These are phyloP conservation scores for Cettia cetti DNA, from an alignment of 2,113 vertebrate genomes.

Conservation along the genomic window DNA sequence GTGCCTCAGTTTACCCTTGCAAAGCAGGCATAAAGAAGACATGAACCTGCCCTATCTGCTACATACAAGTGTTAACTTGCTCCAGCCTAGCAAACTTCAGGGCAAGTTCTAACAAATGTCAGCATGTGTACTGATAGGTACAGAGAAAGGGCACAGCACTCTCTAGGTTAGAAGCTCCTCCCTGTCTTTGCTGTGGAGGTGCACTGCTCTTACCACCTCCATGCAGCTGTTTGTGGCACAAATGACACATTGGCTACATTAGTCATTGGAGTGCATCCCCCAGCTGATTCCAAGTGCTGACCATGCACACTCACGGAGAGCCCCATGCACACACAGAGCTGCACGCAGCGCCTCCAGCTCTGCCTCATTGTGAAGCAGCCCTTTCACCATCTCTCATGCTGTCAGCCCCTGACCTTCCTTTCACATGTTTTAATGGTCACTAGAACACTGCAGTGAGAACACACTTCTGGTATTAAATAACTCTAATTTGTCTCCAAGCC, in stretches of 20 bases:
- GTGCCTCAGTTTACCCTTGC: constrained; percentile 48
- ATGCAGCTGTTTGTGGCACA: background rate
- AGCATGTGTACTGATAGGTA: background rate
- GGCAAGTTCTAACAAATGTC: constrained; percentile 26
- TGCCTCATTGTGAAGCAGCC: background rate
- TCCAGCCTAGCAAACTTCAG: background rate
- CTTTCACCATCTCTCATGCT: background rate
- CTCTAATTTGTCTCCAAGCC: constrained; percentile 19
- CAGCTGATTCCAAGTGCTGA: background rate
- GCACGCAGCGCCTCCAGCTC: background rate
- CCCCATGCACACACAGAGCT: background rate
- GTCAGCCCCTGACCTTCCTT: constrained; percentile 29
- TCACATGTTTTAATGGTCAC: constrained; percentile 17
- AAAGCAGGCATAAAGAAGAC: background rate
- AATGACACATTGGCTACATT: background rate
- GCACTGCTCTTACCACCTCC: background rate
- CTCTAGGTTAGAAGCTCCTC: background rate
- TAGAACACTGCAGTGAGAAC: background rate
- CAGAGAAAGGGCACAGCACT: background rate
- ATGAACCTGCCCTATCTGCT: background rate
- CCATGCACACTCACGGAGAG: background rate
- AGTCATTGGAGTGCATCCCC: background rate
- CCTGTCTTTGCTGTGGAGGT: background rate
- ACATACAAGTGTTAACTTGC: background rate
- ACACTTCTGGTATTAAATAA: background rate